Conservation (phyloP, 2,113 vertebrate genomes). For the Hylia prasina region DNA sequence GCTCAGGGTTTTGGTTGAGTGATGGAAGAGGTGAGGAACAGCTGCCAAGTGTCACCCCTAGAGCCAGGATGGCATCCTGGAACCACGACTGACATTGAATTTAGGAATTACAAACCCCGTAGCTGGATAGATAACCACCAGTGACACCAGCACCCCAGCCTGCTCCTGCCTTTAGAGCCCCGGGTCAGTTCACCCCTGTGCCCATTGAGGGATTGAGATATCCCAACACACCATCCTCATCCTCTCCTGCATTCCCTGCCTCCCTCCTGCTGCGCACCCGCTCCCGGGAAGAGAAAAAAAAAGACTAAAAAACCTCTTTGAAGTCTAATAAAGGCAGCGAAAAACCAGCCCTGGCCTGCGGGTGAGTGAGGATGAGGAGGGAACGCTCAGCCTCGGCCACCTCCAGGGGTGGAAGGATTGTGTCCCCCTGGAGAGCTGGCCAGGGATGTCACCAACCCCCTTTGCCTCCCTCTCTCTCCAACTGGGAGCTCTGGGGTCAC, state of each 20-base stretch:
- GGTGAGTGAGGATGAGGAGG: neutral
- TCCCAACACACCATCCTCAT: neutral
- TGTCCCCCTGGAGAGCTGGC: neutral
- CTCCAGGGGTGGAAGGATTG: neutral
- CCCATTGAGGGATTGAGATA: neutral
- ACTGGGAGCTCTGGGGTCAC: accelerated
- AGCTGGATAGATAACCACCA: neutral
- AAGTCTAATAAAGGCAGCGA: constrained; percentile 3
- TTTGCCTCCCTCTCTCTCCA: neutral
- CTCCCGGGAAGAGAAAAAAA: neutral
- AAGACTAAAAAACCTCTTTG: no score
- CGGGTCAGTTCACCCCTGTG: accelerated
- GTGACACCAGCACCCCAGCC: neutral
- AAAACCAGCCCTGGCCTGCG: neutral
- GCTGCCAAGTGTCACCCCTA: accelerated
- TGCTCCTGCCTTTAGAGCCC: neutral
- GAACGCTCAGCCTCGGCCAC: neutral
- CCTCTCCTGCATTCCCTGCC: neutral
- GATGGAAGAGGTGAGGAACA: neutral
- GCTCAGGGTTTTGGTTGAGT: neutral
- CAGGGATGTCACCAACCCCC: neutral
- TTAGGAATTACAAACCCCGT: neutral
- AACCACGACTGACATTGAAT: accelerated
- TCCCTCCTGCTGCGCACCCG: neutral
- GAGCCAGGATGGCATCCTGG: neutral